Percentiles rank a stretch among this genome's conserved stretches.
phyloP scores from a whole-genome alignment of 2,113 vertebrate genomes.

The Ochotona princeps region DNA sequence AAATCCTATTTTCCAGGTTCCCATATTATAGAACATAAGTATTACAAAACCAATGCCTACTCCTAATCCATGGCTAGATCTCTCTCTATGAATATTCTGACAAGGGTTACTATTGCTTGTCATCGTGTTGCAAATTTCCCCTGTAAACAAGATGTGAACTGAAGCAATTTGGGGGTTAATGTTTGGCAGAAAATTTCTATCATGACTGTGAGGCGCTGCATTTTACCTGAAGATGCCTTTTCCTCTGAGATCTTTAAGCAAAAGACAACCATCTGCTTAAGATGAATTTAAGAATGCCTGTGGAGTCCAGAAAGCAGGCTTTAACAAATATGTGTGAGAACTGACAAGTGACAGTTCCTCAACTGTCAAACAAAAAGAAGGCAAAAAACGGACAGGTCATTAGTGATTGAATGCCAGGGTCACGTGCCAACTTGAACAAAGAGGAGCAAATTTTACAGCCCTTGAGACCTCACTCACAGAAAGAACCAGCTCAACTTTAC shows the following conservation, averaged over 20 bases:
- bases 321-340: background rate
- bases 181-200: background rate
- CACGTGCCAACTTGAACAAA: constrained; percentile 6
- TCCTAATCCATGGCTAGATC: too few relatives aligned
- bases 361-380: too few relatives aligned
- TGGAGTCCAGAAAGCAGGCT: background rate
- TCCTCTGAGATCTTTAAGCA: background rate
- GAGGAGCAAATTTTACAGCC: background rate
- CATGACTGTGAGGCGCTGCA: background rate
- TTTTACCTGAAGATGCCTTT: background rate
- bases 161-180: background rate
- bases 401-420: background rate
- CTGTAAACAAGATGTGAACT: background rate
- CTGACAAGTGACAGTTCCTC: background rate
- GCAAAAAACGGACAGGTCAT: background rate
- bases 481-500: background rate
- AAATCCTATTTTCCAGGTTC: constrained; percentile 31
- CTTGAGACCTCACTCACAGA: background rate
- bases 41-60: background rate
- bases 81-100: background rate
- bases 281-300: background rate
- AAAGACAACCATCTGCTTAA: constrained; percentile 22
- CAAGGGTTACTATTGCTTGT: background rate
- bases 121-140: background rate
- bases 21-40: background rate